phyloP scores from a whole-genome alignment of 2,888 invertebrate genomes.

The Orthosia incerta region DNA sequence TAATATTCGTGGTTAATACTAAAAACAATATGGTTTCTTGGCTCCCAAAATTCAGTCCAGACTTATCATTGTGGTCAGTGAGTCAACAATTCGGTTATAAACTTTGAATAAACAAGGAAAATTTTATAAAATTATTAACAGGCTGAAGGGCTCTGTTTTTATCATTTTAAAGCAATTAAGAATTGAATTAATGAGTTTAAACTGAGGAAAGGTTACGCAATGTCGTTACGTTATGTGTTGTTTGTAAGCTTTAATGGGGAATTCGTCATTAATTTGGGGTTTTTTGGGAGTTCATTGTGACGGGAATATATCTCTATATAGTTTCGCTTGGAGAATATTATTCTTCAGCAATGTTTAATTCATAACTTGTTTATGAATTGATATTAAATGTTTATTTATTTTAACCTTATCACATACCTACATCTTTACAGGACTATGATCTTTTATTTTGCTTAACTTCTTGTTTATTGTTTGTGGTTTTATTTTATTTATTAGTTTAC shows the following conservation, averaged over 20 bases:
- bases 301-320: too few species aligned
- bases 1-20: not conserved
- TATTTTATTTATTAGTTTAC: not conserved
- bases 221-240: not conserved
- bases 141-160: conserved; percentile 26
- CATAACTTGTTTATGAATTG: too few species aligned
- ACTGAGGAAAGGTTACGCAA: conserved; percentile 37
- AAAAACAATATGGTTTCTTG: not conserved
- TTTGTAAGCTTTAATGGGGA: conserved; percentile 14
- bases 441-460: not conserved
- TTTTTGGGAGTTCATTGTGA: not conserved
- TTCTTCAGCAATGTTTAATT: too few species aligned
- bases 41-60: conserved; percentile 31
- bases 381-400: too few species aligned
- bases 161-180: conserved; percentile 47
- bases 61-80: conserved; percentile 18
- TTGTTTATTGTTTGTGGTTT: not conserved
- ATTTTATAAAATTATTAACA: conserved; percentile 2
- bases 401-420: too few species aligned
- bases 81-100: conserved; percentile 29
- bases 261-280: not conserved
- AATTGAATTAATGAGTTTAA: conserved; percentile 20
- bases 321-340: not conserved
- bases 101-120: conserved; percentile 46
- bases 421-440: too few species aligned